A percentile compares a stretch with the other conserved stretches of the same genome.
Conservation (phyloP, 2,888 invertebrate genomes). For the Allacma fusca region DNA sequence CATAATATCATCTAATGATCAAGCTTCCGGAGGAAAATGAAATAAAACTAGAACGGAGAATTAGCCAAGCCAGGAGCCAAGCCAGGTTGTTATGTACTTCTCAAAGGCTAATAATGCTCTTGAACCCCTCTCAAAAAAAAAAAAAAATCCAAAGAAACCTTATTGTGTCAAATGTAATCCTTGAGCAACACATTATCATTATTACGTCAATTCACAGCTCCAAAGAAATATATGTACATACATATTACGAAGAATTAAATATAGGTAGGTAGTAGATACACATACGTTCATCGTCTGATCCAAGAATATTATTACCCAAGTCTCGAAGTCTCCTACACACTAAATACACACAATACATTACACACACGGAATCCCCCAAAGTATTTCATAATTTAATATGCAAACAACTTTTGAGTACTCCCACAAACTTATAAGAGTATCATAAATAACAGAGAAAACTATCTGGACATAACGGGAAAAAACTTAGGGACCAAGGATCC, state of each 20-base stretch:
- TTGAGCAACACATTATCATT: no score
- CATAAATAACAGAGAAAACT: neutral
- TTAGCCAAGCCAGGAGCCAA: neutral
- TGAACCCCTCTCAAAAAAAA: no score
- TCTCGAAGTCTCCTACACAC: no score
- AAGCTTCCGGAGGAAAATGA: slow-evolving; percentile 49
- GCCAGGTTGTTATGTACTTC: neutral
- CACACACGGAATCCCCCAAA: neutral
- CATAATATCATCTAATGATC: slow-evolving; percentile 44
- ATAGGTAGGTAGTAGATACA: no score
- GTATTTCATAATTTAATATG: slow-evolving; percentile 7
- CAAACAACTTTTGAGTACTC: neutral
- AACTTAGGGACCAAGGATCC: neutral
- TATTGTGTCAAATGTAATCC: no score
- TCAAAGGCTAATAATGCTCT: neutral
- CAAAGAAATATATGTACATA: no score
- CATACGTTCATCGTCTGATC: no score
- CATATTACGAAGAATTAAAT: no score
- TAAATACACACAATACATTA: neutral
- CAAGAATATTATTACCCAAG: no score
- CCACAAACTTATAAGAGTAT: neutral
- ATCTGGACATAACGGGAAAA: neutral
- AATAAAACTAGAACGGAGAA: slow-evolving; percentile 34
- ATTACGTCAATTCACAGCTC: no score
- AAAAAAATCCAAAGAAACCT: no score